Conservation (phyloP, 1,140 invertebrate species). For the Aricia agestis region DNA sequence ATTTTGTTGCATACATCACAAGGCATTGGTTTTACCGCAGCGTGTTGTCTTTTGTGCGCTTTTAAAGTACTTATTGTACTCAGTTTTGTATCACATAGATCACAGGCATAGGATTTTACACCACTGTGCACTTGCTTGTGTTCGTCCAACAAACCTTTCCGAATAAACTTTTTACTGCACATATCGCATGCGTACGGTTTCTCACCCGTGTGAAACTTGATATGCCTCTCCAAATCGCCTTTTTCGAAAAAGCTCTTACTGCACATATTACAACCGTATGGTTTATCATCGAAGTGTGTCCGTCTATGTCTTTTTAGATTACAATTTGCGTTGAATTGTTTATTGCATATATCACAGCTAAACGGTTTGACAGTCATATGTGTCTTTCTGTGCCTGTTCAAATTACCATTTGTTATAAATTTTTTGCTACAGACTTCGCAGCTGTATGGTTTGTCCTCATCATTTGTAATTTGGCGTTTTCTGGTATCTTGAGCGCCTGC, state of each 20-base stretch:
- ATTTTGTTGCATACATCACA: neutral
- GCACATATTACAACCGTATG: neutral
- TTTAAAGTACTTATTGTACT: neutral
- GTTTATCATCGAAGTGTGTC: neutral
- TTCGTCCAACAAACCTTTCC: neutral
- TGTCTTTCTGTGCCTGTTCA: neutral
- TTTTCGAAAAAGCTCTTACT: neutral
- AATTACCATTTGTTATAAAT: slow-evolving; percentile 1
- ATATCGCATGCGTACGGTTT: slow-evolving; percentile 4
- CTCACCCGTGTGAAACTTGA: neutral
- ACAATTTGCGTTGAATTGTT: neutral
- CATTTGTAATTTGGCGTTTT: neutral
- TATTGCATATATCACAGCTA: slow-evolving; percentile 2
- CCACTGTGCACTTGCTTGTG: neutral
- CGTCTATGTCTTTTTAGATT: neutral
- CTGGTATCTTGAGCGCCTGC: neutral
- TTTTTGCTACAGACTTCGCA: neutral
- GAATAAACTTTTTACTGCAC: neutral
- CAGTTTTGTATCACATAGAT: neutral
- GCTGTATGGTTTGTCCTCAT: neutral
- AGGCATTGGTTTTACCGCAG: neutral
- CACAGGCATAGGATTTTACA: neutral
- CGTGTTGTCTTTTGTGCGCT: neutral
- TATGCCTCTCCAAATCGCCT: neutral
- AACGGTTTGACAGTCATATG: neutral